A percentile compares a stretch with the other conserved stretches of the same genome.
phyloP scores from a whole-genome alignment of 2,113 vertebrate genomes.

The Suricata suricatta region DNA sequence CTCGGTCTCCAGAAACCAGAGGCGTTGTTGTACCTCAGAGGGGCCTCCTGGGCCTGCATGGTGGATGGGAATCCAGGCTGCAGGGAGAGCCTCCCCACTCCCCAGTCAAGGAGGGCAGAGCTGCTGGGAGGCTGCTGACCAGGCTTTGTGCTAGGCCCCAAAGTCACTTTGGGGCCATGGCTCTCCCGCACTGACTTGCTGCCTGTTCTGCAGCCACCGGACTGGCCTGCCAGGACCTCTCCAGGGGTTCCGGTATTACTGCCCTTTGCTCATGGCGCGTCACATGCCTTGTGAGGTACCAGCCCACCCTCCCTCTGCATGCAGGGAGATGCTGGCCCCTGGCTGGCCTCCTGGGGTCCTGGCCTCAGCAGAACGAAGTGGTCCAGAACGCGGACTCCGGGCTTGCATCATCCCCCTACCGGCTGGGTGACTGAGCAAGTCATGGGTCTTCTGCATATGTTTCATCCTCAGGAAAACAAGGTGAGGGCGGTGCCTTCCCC shows the following conservation, averaged over 20 bases:
- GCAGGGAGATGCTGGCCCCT: not conserved
- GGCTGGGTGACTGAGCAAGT: not conserved
- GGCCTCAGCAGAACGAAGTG: not conserved
- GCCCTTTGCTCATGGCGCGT: accelerated
- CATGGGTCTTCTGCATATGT: not conserved
- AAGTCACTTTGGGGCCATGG: not conserved
- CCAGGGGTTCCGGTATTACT: accelerated
- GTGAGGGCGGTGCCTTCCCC: too few relatives aligned
- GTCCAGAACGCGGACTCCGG: not conserved
- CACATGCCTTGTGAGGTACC: not conserved
- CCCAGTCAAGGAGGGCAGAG: too few relatives aligned
- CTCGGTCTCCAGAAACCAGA: constrained; percentile 76
- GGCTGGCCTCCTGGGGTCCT: not conserved
- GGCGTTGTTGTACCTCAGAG: constrained; percentile 70
- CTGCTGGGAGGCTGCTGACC: not conserved
- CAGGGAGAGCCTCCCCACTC: not conserved
- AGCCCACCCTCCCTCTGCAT: not conserved
- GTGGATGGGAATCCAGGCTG: not conserved
- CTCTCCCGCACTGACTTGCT: not conserved
- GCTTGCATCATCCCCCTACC: not conserved
- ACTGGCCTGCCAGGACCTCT: accelerated
- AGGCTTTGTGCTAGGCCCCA: not conserved
- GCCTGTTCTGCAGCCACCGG: accelerated
- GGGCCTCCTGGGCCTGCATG: not conserved
- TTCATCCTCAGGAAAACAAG: not conserved